Base-by-base conservation (phyloP, 2,797 vertebrate species). In the Gymnothorax reevesii region DNA sequence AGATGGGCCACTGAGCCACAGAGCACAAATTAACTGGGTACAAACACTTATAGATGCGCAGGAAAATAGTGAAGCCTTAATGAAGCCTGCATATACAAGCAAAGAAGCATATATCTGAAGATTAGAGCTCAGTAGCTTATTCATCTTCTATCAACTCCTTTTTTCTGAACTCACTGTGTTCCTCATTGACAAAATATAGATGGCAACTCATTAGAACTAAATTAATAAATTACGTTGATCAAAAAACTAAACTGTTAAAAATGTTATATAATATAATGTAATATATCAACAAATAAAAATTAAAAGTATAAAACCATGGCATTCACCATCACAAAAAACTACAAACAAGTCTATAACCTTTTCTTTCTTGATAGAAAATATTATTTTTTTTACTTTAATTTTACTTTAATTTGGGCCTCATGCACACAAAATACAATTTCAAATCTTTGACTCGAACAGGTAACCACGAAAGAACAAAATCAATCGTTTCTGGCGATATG, bases 1-100 rank as follows among this genome's bases (percentile, higher is more conserved):
- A 96, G 93, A 95, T 93, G 93, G 92, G 83, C 88, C 85, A 52
- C 87, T 89, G 92, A 93, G 93, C 88, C 92, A 90, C 91, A 92
- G 92, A 93, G 92, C 94, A 93, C 87, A 93, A 92, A 94, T 91
- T 91, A 89, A 94, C 89, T 42, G 59, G 0, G 8, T 49, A 86
- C 62, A 60, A 55, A 84, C 60, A 82, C 85, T 77, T 82, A 88
- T 82, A 90, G 42, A 17, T 89, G 88, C 87, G 88, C 89, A 91
- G 88, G 90, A 88, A 83, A 27, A 73, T n/a, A n/a, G n/a, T 85
- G 59, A 77, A 82, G 54, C 42, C 9, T 85, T 5, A 10, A 69
- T 33, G 13, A 25, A 57, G 25, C 71, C 71, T 42, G 49, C 42
- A 64, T 8, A 85, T 42, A 20, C 42, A 49, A 13, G 49, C 49